Conservation (phyloP, 2,797 vertebrate species). For the Mallotus villosus region DNA sequence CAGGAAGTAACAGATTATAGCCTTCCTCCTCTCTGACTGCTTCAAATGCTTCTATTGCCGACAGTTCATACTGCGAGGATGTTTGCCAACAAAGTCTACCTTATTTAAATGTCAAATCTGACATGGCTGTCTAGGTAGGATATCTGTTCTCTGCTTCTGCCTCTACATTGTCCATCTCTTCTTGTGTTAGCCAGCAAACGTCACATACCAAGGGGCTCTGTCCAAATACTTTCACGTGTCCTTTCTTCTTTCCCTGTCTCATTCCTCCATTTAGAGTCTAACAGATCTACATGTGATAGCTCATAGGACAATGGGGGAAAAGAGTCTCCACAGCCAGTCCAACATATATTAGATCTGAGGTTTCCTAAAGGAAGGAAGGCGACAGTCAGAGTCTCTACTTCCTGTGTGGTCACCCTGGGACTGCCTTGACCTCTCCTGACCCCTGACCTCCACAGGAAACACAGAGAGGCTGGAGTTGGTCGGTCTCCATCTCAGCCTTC, state of each 20-base stretch:
- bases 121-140: too few relatives aligned
- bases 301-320: background rate
- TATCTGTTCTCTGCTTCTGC: too few relatives aligned
- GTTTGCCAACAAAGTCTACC: too few relatives aligned
- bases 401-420: conserved; percentile 5
- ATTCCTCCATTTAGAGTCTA: background rate
- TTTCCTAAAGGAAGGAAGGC: background rate
- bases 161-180: too few relatives aligned
- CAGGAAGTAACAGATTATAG: conserved; percentile 63
- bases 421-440: conserved; percentile 9
- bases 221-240: background rate
- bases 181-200: too few relatives aligned
- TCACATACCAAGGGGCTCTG: background rate
- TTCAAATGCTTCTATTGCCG: background rate
- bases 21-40: conserved; percentile 33
- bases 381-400: conserved; percentile 1
- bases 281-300: background rate
- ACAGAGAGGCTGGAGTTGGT: background rate
- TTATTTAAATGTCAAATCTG: too few relatives aligned
- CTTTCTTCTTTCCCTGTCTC: background rate
- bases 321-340: background rate
- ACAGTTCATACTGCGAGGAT: background rate
- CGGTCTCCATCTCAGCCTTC: background rate
- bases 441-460: conserved; percentile 2
- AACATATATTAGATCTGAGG: background rate